phyloP scores from a whole-genome alignment of 2,888 invertebrate genomes.

The Cerastis leucographa region DNA sequence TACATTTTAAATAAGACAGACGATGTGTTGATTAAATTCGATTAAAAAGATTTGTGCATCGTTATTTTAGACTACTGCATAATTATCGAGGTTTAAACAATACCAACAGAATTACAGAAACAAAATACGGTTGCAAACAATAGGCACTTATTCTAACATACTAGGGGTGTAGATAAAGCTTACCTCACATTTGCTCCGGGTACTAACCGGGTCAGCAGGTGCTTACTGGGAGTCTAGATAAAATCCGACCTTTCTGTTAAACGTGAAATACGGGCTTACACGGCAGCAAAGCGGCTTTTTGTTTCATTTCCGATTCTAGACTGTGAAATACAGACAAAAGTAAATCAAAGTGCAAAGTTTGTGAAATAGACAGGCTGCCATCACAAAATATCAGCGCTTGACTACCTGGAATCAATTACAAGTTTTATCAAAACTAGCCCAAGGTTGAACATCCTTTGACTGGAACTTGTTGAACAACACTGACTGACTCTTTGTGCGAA shows the following conservation, averaged over 20 bases:
- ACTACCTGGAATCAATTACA: constrained; percentile 37
- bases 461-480: constrained; percentile 26
- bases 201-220: neutral
- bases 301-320: constrained; percentile 40
- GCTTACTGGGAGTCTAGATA: constrained; percentile 23
- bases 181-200: neutral
- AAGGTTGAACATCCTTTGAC: constrained; percentile 18
- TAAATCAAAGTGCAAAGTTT: constrained; percentile 44
- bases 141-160: constrained; percentile 2
- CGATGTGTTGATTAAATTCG: neutral
- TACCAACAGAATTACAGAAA: neutral
- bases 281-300: constrained; percentile 29
- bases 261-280: constrained; percentile 18
- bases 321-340: constrained; percentile 20
- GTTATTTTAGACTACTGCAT: neutral
- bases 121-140: constrained; percentile 16
- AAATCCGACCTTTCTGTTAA: constrained; percentile 17
- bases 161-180: neutral
- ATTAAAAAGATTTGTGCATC: neutral
- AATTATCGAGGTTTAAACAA: neutral
- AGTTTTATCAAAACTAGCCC: constrained; percentile 31
- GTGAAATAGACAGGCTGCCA: constrained; percentile 19
- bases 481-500: constrained; percentile 25
- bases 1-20: neutral
- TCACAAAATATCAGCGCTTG: constrained; percentile 9